Percentiles rank a stretch among this genome's conserved stretches.
phyloP scores from a whole-genome alignment of 1,140 invertebrate genomes.

The Diplogasteroides magnus region DNA sequence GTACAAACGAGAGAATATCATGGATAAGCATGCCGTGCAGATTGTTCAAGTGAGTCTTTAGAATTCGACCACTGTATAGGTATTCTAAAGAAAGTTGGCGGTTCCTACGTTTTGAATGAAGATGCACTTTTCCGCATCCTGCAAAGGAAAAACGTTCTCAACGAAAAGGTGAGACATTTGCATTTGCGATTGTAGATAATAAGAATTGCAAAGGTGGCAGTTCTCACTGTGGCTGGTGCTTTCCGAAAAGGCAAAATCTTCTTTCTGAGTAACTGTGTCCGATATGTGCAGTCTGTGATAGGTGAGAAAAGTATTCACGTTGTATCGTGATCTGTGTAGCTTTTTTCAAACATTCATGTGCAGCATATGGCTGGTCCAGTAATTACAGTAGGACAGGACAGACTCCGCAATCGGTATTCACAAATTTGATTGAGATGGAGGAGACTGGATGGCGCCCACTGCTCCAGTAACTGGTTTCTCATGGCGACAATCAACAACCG shows the following conservation, averaged over 20 bases:
- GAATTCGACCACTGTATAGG: neutral
- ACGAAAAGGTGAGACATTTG: neutral
- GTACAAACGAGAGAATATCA: no score
- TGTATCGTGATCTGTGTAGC: no score
- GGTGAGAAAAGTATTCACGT: no score
- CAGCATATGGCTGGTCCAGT: no score
- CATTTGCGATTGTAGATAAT: neutral
- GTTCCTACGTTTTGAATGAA: neutral
- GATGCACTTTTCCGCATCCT: neutral
- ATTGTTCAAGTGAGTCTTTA: neutral
- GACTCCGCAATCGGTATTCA: no score
- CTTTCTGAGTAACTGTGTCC: constrained; percentile 79
- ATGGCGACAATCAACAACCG: constrained; percentile 46
- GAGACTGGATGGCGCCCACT: neutral
- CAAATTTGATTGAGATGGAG: no score
- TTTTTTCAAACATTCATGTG: no score
- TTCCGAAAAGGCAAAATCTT: constrained; percentile 93
- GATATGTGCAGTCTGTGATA: constrained; percentile 61
- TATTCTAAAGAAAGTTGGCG: neutral
- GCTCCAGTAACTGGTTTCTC: neutral
- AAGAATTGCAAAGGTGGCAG: constrained; percentile 64
- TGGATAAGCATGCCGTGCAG: no score
- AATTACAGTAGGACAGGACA: no score
- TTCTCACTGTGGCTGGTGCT: constrained; percentile 85
- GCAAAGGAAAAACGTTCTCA: neutral